Evolutionary conservation across 2,797 vertebrate genomes (phyloP), one percentile per base, ranked within the genome.

Genomic region (Amblyraja radiata): DNA sequence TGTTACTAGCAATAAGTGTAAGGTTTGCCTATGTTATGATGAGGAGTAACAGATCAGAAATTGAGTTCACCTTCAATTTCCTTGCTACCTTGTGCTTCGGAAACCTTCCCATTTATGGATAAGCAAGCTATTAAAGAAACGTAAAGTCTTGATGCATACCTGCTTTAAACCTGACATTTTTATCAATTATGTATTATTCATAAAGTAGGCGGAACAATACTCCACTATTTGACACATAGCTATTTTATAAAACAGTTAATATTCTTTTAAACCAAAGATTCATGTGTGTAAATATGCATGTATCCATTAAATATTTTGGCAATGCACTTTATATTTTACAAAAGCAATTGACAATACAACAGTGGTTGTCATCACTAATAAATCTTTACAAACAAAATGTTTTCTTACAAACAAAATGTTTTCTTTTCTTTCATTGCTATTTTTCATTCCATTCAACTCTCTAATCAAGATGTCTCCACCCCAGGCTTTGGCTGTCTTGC

Each of bases 1-100:
- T 88, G 84, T 88, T 63, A 68, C 61, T 46, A 65, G n/a, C 84
- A 68, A 36, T 68, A 88, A 68, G 65, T 88, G 63, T 88, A 88
- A 88, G 84, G 36, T 18, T 61, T 86, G 83, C 83, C 83, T 88
- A 63, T 63, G 36, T 83, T 68, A 68, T 32, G 84, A 4, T 68
- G 61, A 88, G 84, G n/a, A 88, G 65, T 68, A 88, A 36, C 84
- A 68, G 84, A 68, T 68, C 63, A 68, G 84, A 68, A 88, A 88
- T 88, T 65, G 14, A 88, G 61, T 68, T 65, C 84, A 68, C 16
- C 84, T 65, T 8, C 61, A 65, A 88, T 65, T 88, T 88, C 61
- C 84, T 65, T 63, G 32, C 14, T 65, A 61, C 84, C 1, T 88
- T 36, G 16, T 88, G n/a, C 84, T 88, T 32, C 36, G 84, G 32